A percentile compares a stretch with the other conserved stretches of the same genome.
Conservation (phyloP, 2,888 invertebrate genomes). For the Noctua janthina region DNA sequence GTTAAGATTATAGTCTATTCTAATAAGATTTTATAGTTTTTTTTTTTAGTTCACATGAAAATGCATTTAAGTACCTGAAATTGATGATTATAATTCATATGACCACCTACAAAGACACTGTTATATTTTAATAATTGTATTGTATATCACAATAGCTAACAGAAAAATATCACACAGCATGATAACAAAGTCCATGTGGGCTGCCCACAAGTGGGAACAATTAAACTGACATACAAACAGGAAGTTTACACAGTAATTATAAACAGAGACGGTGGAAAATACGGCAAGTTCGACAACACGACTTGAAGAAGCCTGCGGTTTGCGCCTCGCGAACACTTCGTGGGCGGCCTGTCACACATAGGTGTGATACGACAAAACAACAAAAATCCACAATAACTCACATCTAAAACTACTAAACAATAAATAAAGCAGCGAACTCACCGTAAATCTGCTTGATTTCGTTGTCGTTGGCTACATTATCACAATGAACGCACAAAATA, state of each 20-base stretch:
- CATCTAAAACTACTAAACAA: conserved; percentile 25
- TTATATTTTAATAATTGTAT: background rate
- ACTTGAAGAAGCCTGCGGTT: conserved; percentile 31
- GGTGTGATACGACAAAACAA: conserved; percentile 51
- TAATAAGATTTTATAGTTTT: conserved; percentile 25
- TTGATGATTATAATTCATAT: no score
- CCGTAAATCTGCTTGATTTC: conserved; percentile 88
- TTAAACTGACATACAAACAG: conserved; percentile 9
- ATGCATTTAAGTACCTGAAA: background rate
- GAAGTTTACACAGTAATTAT: conserved; percentile 17
- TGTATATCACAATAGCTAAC: conserved; percentile 5
- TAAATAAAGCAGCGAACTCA: conserved; percentile 73
- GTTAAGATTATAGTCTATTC: background rate
- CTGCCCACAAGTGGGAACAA: conserved; percentile 23
- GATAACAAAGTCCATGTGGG: conserved; percentile 54
- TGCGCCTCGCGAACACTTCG: conserved; percentile 44
- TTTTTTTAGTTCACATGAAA: background rate
- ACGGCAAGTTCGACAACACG: conserved; percentile 27
- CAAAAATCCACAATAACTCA: conserved; percentile 29
- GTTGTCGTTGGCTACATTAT: conserved; percentile 88
- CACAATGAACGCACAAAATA: conserved; percentile 90
- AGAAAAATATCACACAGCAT: conserved; percentile 15
- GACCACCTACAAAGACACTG: background rate
- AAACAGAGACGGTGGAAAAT: conserved; percentile 15
- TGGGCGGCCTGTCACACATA: conserved; percentile 70